Evolutionary conservation across 2,888 invertebrate genomes (phyloP).

Genomic region (Phytoseiulus persimilis): DNA sequence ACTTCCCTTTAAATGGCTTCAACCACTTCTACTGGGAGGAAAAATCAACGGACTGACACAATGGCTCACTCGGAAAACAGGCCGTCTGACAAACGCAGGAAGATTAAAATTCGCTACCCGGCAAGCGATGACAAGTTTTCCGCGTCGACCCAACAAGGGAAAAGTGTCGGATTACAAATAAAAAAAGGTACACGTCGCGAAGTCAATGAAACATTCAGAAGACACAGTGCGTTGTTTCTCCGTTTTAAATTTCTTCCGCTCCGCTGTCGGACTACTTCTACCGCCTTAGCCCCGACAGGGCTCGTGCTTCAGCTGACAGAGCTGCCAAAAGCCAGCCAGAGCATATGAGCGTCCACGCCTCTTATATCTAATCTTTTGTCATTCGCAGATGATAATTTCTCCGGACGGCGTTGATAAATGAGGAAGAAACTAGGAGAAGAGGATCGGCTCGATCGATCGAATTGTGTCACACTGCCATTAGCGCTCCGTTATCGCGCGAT

Average conservation of each 20-base stretch:
- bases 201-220: no score
- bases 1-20: no score
- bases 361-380: background rate
- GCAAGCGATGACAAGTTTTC: no score
- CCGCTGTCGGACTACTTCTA: background rate
- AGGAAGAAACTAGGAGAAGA: background rate
- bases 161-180: no score
- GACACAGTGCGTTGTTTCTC: background rate
- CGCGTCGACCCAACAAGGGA: no score
- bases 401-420: background rate
- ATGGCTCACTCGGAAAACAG: no score
- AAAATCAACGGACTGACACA: no score
- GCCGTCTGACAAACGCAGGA: no score
- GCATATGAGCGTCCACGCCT: background rate
- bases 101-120: no score
- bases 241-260: background rate
- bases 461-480: background rate
- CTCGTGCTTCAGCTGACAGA: background rate
- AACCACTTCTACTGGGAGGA: no score
- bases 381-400: background rate
- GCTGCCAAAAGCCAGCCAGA: background rate
- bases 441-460: background rate
- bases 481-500: background rate
- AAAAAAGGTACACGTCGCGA: no score
- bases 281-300: background rate